Conservation (phyloP, 1,140 invertebrate species). For the Chelonus insularis region DNA sequence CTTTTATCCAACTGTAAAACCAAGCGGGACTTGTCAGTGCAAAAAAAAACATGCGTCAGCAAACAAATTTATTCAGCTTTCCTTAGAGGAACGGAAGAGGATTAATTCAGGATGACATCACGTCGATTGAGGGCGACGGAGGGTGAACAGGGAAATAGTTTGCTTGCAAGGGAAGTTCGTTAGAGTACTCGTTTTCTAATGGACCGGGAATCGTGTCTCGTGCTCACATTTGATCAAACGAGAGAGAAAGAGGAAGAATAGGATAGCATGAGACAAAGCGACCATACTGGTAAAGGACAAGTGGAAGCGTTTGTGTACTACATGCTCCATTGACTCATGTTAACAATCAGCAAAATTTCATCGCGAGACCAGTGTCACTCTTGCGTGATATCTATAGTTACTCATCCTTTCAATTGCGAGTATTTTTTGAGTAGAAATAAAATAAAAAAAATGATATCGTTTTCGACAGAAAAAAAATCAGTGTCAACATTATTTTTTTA, state of each 20-base stretch:
- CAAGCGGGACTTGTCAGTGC: too few species aligned
- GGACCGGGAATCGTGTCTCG: slow-evolving; percentile 21
- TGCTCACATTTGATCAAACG: slow-evolving; percentile 10
- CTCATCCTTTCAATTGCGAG: too few species aligned
- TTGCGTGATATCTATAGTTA: slow-evolving; percentile 25
- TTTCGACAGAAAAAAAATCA: too few species aligned
- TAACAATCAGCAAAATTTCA: slow-evolving; percentile 29
- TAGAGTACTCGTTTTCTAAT: slow-evolving; percentile 26
- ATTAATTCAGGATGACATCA: slow-evolving; percentile 20
- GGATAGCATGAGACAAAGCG: not conserved
- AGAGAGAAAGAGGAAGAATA: slow-evolving; percentile 2
- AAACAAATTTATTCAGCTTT: not conserved
- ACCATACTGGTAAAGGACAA: not conserved
- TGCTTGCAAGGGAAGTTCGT: slow-evolving; percentile 16
- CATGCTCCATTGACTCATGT: slow-evolving; percentile 19
- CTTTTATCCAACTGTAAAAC: too few species aligned
- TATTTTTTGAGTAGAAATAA: too few species aligned
- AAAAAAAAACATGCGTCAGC: not conserved
- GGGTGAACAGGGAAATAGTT: not conserved
- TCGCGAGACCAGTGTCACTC: not conserved
- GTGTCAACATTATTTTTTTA: too few species aligned
- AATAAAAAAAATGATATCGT: too few species aligned
- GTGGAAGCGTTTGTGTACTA: not conserved
- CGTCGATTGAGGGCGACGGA: slow-evolving; percentile 6
- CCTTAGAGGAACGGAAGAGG: slow-evolving; percentile 2